Evolutionary conservation across 2,888 invertebrate genomes (phyloP).

Genomic region (Thera britannica): DNA sequence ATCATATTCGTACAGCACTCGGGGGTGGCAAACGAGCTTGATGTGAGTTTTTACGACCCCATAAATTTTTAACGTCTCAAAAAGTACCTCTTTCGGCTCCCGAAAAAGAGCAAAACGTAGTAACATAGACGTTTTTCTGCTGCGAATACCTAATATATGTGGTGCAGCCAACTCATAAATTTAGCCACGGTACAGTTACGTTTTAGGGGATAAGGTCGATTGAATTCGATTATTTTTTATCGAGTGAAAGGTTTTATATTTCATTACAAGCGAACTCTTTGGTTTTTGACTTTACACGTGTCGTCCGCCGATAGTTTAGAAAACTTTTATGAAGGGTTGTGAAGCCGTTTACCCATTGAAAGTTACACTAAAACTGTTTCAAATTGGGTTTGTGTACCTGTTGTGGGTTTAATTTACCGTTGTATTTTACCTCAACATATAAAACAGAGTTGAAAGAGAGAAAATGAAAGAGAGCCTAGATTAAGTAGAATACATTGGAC

Average conservation of each 20-base stretch:
- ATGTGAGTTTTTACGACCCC: conserved; percentile 73
- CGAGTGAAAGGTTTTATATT: conserved; percentile 7
- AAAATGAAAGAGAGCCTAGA: too few relatives aligned
- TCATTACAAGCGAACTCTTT: conserved; percentile 1
- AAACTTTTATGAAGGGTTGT: neutral
- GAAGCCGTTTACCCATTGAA: neutral
- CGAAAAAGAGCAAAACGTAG: conserved; percentile 57
- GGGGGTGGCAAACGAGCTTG: conserved; percentile 64
- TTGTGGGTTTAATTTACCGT: neutral
- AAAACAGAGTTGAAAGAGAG: too few relatives aligned
- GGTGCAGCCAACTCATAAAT: conserved; percentile 31
- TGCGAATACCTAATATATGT: conserved; percentile 52
- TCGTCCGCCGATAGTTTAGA: neutral
- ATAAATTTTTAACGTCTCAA: conserved; percentile 80
- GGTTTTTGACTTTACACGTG: neutral
- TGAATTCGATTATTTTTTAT: conserved; percentile 25
- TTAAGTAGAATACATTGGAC: too few relatives aligned
- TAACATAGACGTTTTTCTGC: conserved; percentile 51
- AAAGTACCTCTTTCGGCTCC: conserved; percentile 65
- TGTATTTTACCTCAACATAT: neutral
- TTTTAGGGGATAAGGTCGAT: conserved; percentile 21
- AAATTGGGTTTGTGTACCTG: neutral
- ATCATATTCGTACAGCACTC: conserved; percentile 63
- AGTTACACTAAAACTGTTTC: neutral
- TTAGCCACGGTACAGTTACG: conserved; percentile 23